Base-by-base conservation (phyloP, 2,888 invertebrate species). In the Atrina japonica region DNA sequence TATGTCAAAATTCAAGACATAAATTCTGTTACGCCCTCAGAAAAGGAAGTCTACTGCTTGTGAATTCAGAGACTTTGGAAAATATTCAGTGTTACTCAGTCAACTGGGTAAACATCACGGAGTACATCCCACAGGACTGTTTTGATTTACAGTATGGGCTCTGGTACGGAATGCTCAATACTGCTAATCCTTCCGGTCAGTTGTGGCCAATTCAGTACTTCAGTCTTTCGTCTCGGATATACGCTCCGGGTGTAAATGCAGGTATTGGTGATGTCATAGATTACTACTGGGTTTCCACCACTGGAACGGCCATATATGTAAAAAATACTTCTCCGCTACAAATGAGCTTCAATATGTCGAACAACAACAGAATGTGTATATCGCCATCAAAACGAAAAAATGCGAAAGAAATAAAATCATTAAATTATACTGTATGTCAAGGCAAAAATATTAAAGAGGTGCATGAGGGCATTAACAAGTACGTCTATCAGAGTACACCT, bases 141-240 rank as follows among this genome's bases (percentile, higher is more conserved):
- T 80, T 72, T 43, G 73, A 78, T 52, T 43, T 82, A 25, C 76
- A 77, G 41, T 68, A 73, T 60, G 78, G 78, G 21, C 50, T 73
- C n/a, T 82, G 82, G 82, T 82, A 75, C 56, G 80, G 80, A 11
- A 41, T 82, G 63, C 74, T 78, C 7, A 76, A 76, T 30, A 56
- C 76, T 43, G 73, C 73, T 9, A 74, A 75, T 21, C 45, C 53
- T 11, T 64, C 64, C n/a, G 61, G 74, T 27, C 76, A 76, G 2
- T 53, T 56, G 9, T 82, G 82, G 82, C 80, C 77, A 6, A 27
- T 78, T 16, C 50, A 61, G 25, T 47, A 66, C 25, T 43, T 68
- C n/a, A 27, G 68, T 23, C 35, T 76, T 9, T 45, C 60, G 3
- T 49, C 73, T n/a, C 40, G 45, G 11, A 66, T 68, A 16, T 65